Conservation (phyloP, 2,888 invertebrate genomes). For the Heliconius ismenius region DNA sequence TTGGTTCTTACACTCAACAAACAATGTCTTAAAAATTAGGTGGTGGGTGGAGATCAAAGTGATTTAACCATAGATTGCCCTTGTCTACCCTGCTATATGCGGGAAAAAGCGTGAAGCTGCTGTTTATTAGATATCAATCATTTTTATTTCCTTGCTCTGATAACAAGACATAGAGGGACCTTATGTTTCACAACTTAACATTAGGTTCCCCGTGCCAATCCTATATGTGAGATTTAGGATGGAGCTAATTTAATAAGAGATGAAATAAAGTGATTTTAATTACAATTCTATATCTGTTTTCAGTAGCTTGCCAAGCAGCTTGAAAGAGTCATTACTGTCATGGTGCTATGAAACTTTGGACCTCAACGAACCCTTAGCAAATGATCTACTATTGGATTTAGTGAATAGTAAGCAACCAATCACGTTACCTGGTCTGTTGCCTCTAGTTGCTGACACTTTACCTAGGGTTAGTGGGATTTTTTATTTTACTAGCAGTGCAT, state of each 20-base stretch:
- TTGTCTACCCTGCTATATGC: no score
- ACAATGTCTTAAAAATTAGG: no score
- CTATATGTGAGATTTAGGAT: no score
- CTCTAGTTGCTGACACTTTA: slow-evolving; percentile 73
- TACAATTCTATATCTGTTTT: slow-evolving; percentile 33
- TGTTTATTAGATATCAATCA: no score
- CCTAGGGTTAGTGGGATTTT: slow-evolving; percentile 63
- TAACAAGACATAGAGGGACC: background rate
- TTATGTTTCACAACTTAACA: no score
- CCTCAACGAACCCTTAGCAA: slow-evolving; percentile 63
- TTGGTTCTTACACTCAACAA: no score
- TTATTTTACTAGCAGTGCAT: background rate
- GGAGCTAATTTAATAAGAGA: background rate
- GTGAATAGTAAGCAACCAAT: slow-evolving; percentile 71
- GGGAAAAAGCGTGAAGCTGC: no score
- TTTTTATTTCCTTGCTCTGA: background rate
- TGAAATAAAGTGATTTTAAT: background rate
- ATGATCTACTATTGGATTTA: slow-evolving; percentile 67
- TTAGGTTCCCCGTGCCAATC: no score
- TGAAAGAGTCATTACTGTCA: slow-evolving; percentile 69
- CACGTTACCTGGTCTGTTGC: slow-evolving; percentile 64
- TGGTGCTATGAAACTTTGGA: slow-evolving; percentile 73
- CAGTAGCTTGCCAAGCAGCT: slow-evolving; percentile 66
- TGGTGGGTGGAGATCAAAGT: no score
- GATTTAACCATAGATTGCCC: no score